Percentiles rank a stretch among this genome's conserved stretches.
These are phyloP conservation scores for Esox masquinongy DNA, from an alignment of 2,797 vertebrate species.

Conservation along the genomic window DNA sequence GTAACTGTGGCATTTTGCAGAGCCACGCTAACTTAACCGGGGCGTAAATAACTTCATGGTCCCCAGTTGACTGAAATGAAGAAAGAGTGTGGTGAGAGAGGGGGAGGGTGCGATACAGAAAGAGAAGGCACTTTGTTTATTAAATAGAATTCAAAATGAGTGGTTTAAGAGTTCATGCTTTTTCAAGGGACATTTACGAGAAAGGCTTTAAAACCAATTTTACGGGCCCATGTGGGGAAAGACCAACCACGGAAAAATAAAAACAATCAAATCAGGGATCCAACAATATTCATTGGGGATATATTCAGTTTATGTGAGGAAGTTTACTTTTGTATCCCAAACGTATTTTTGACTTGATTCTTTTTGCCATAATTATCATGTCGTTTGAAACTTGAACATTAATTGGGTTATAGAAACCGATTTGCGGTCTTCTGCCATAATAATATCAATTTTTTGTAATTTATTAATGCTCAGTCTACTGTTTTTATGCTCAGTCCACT, in stretches of 20 bases:
- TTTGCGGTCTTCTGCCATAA: not conserved
- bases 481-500: no score
- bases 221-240: not conserved
- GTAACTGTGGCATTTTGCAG: not conserved
- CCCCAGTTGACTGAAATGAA: not conserved
- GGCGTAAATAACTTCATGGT: not conserved
- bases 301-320: constrained; percentile 5
- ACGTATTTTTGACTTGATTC: not conserved
- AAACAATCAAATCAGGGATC: not conserved
- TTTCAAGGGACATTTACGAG: constrained; percentile 11
- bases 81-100: not conserved
- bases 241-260: not conserved
- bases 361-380: not conserved
- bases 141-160: constrained; percentile 2
- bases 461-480: no score
- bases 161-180: constrained; percentile 18
- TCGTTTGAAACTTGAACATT: not conserved
- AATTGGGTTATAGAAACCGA: not conserved
- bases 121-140: constrained; percentile 14
- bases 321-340: not conserved
- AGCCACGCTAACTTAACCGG: not conserved
- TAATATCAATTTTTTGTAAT: no score
- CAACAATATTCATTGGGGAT: not conserved
- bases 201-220: constrained; percentile 11
- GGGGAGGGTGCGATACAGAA: no score